phyloP scores from a whole-genome alignment of 2,888 invertebrate genomes.

The Pecten maximus region DNA sequence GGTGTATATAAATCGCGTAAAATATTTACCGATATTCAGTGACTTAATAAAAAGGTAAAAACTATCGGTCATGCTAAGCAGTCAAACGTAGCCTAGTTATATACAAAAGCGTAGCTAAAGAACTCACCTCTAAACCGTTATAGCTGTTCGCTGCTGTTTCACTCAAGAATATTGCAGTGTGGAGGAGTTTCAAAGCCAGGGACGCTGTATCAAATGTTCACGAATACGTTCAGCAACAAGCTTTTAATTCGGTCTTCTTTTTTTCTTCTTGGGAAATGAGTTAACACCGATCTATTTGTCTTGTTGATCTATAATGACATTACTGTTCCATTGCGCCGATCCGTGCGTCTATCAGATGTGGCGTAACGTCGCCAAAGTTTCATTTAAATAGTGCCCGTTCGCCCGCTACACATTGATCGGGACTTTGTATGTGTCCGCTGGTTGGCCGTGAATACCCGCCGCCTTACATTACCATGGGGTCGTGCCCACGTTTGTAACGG shows the following conservation, averaged over 20 bases:
- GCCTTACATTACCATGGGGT: background rate
- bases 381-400: slow-evolving; percentile 20
- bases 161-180: background rate
- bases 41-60: too few species aligned
- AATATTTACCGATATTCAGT: too few species aligned
- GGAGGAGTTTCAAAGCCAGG: background rate
- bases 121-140: background rate
- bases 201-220: slow-evolving; percentile 20
- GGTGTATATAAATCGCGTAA: too few species aligned
- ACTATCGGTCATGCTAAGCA: too few species aligned
- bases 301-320: background rate
- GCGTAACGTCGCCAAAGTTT: background rate
- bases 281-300: background rate
- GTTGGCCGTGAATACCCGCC: slow-evolving; percentile 3
- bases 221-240: background rate
- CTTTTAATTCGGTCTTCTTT: slow-evolving; percentile 2
- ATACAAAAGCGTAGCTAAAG: background rate
- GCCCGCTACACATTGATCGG: background rate
- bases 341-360: background rate
- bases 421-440: background rate
- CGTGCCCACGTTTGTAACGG: slow-evolving; percentile 13
- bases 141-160: background rate
- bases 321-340: background rate
- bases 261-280: background rate
- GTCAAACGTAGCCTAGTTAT: too few species aligned